Evolutionary conservation across 2,888 invertebrate genomes (phyloP).

Genomic region (Synanthedon formicaeformis): DNA sequence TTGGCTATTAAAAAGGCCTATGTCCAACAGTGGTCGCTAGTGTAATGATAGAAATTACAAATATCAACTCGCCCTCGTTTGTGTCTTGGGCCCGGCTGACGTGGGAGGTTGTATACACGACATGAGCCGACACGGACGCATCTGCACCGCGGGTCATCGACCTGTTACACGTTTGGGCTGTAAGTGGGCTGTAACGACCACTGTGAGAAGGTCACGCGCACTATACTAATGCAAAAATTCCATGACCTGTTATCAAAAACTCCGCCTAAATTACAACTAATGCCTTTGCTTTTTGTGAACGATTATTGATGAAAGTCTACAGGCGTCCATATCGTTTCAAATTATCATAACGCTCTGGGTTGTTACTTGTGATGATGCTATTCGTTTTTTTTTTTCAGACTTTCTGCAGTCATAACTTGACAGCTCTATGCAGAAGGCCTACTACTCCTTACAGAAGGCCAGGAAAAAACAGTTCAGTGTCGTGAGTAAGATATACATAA

Average conservation of each 20-base stretch:
- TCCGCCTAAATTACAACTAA: too few species aligned
- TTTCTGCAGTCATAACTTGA: too few species aligned
- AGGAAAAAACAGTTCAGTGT: too few species aligned
- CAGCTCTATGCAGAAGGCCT: too few species aligned
- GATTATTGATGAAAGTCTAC: background rate
- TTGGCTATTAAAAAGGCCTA: background rate
- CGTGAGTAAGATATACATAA: too few species aligned
- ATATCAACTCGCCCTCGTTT: conserved; percentile 16
- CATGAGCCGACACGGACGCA: conserved; percentile 55
- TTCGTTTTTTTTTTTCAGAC: too few species aligned
- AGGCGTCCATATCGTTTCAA: background rate
- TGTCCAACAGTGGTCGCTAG: background rate
- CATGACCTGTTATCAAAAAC: conserved; percentile 2
- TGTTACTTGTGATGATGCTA: too few species aligned
- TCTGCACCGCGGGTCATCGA: conserved; percentile 58
- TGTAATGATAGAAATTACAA: background rate
- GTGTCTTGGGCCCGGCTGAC: conserved; percentile 23
- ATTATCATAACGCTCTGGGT: too few species aligned
- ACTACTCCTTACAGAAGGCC: too few species aligned
- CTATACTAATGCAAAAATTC: conserved; percentile 40
- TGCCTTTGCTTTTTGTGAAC: background rate
- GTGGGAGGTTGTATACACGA: conserved; percentile 63
- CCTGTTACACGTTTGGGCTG: conserved; percentile 25
- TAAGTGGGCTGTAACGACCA: conserved; percentile 46
- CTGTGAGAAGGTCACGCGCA: conserved; percentile 56